A percentile compares a stretch with the other conserved stretches of the same genome.
These are phyloP conservation scores for Speoplatyrhinus poulsoni DNA, from an alignment of 2,113 vertebrate genomes.

Conservation along the genomic window DNA sequence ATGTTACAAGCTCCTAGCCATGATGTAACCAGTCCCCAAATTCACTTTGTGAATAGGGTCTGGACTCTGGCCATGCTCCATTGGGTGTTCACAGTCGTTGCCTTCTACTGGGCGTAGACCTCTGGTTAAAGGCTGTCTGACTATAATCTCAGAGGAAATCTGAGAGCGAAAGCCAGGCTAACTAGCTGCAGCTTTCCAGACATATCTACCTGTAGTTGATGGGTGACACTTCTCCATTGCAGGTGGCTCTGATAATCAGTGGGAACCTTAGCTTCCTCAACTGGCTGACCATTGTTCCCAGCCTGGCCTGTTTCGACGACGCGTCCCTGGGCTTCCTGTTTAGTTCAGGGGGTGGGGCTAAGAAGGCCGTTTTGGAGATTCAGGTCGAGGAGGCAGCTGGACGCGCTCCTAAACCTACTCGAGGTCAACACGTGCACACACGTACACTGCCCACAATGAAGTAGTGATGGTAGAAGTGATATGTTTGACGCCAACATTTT, in stretches of 20 bases:
- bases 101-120: too few relatives aligned
- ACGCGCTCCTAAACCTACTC: constrained; percentile 18
- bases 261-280: constrained; percentile 97
- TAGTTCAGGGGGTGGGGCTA: constrained; percentile 50
- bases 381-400: constrained; percentile 48
- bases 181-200: background rate
- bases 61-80: too few relatives aligned
- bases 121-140: too few relatives aligned
- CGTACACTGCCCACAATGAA: background rate
- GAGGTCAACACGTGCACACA: constrained; percentile 63
- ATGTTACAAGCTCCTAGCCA: too few relatives aligned
- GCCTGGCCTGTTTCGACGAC: constrained; percentile 91
- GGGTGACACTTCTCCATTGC: background rate
- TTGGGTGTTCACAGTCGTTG: too few relatives aligned
- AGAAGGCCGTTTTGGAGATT: constrained; percentile 61
- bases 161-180: too few relatives aligned
- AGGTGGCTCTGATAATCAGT: constrained; percentile 87
- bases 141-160: too few relatives aligned
- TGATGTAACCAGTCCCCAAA: too few relatives aligned
- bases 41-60: too few relatives aligned
- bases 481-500: too few relatives aligned
- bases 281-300: constrained; percentile 95
- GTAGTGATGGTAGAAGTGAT: too few relatives aligned
- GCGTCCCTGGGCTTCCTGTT: constrained; percentile 81
- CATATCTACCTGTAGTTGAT: background rate